Conservation (phyloP, 2,888 invertebrate genomes). For the Oscheius sp. region DNA sequence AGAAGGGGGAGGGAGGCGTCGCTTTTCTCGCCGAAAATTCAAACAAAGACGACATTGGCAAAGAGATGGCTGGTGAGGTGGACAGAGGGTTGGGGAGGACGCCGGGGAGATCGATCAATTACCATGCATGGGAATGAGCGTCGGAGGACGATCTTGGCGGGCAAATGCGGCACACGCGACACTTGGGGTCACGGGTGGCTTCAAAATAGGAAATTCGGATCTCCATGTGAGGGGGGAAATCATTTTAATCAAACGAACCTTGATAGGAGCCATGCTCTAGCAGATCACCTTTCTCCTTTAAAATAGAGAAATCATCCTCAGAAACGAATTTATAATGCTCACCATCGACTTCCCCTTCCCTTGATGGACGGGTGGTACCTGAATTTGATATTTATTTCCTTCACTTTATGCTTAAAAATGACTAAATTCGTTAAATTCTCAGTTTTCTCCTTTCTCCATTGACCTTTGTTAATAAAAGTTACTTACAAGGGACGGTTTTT, state of each 20-base stretch:
- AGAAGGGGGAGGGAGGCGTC: not conserved
- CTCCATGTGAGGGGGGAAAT: not conserved
- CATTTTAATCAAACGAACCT: slow-evolving; percentile 69
- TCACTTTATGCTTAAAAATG: not conserved
- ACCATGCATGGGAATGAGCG: slow-evolving; percentile 30
- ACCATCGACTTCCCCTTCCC: slow-evolving; percentile 77
- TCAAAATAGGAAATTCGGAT: not conserved
- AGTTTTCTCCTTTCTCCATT: not conserved
- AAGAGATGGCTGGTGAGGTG: not conserved
- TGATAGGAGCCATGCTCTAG: slow-evolving; percentile 78
- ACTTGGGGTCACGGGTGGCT: too few relatives aligned
- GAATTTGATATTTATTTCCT: slow-evolving; percentile 5
- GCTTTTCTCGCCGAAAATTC: slow-evolving; percentile 8
- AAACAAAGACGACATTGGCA: not conserved
- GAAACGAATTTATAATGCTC: slow-evolving; percentile 75
- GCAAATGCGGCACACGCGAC: not conserved
- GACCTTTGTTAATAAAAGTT: not conserved
- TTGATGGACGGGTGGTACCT: slow-evolving; percentile 76
- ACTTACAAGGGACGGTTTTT: slow-evolving; percentile 75
- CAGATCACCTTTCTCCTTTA: slow-evolving; percentile 73
- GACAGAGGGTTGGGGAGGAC: slow-evolving; percentile 6
- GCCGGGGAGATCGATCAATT: slow-evolving; percentile 24
- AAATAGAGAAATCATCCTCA: slow-evolving; percentile 43
- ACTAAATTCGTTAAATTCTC: not conserved
- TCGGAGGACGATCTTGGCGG: slow-evolving; percentile 22